Base-by-base conservation (phyloP, 2,113 vertebrate genomes). In the Sakesphorus luctuosus region DNA sequence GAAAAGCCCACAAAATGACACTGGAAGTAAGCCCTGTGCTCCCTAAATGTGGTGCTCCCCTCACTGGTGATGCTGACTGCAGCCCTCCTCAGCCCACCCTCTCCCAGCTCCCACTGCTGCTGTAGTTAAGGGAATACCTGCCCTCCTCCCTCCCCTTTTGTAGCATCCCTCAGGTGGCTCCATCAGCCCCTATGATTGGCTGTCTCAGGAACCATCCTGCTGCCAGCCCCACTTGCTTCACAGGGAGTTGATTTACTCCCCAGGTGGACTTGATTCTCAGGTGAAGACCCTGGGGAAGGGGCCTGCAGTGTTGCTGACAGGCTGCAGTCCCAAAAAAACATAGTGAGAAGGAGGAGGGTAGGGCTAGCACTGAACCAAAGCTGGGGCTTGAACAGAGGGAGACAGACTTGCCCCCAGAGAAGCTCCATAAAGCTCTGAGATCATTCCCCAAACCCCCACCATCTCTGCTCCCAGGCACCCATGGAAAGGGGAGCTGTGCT, bases 81-180 rank as follows among this genome's bases (percentile, higher is more conserved):
- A 62, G 8, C 29, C 24, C 21, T n/a, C 9, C 67, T 52, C 6
- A 2, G 8, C 10, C n/a, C 12, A 20, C 2, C 29, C 5, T 47
- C 19, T 7, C 8, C 28, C 3, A 13, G 0, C 21, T 40, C 46
- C 33, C 18, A 2, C 14, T 4, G 1, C 4, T 49, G 5, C n/a
- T 29, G 3, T 10, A 56, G 2, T 5, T 18, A 40, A 19, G 1
- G 1, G 2, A n/a, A 0, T 0, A 1, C 0, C 15, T 4, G 0
- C 0, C 0, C 1, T 8, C 0, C 13, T 75, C 21, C 29, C 5
- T 76, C 46, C 25, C 9, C 17, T 72, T 89, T 61, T 56, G 69
- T 35, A 72, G 17, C 26, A 21, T 21, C 35, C 13, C 35, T 80
- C 61, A 67, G 63, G 63, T 71, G 52, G 14, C 13, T 85, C 36